Percentiles rank a stretch among this genome's conserved stretches.
These are phyloP conservation scores for Tragopan temminckii DNA, from an alignment of 2,797 vertebrate genomes.

Conservation along the genomic window DNA sequence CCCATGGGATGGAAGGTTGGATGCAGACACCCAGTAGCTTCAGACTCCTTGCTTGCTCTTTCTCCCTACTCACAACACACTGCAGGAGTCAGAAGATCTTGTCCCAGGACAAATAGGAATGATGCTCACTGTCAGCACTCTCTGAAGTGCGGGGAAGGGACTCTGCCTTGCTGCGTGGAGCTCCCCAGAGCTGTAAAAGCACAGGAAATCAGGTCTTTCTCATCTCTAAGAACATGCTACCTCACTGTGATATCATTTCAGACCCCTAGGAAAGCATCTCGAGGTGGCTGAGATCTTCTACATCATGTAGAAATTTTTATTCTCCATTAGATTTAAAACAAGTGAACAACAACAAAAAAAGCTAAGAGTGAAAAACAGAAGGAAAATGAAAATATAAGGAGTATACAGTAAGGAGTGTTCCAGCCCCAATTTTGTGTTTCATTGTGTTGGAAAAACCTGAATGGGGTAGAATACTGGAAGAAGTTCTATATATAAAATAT, in stretches of 20 bases:
- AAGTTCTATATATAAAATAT: not conserved
- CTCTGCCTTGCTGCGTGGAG: fast-evolving
- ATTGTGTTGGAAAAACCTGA: not conserved
- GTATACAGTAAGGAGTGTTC: not conserved
- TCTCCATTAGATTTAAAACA: not conserved
- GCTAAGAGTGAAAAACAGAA: not conserved
- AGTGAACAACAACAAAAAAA: not conserved
- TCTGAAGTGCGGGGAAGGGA: not conserved
- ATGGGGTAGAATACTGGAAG: not conserved
- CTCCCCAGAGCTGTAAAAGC: not conserved
- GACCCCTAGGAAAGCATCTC: not conserved
- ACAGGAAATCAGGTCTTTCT: not conserved
- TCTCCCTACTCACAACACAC: fast-evolving
- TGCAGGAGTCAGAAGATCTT: not conserved
- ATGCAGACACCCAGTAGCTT: not conserved
- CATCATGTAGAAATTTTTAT: not conserved
- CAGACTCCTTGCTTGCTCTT: fast-evolving
- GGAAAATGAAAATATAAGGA: not conserved
- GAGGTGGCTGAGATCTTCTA: not conserved
- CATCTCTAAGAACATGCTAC: not conserved
- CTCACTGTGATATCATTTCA: not conserved
- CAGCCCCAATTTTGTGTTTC: not conserved
- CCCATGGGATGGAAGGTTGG: fast-evolving
- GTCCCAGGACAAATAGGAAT: not conserved
- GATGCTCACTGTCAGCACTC: fast-evolving